Evolutionary conservation across 2,888 invertebrate species (phyloP).

Genomic region (Atethmia centrago): DNA sequence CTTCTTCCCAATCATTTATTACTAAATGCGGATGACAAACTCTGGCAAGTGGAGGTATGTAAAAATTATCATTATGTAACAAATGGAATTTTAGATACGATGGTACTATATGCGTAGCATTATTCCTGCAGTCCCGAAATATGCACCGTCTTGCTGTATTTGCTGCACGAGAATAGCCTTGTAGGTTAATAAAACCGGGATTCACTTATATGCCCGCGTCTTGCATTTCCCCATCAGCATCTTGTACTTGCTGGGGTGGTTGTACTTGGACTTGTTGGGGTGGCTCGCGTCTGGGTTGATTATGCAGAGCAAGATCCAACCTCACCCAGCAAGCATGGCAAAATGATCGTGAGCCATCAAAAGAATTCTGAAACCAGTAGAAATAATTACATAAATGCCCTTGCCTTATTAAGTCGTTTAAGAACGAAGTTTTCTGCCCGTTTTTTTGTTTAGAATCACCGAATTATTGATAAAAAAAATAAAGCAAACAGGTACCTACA

Average conservation of each 20-base stretch:
- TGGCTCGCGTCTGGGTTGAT: neutral
- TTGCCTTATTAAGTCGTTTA: no score
- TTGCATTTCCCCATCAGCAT: neutral
- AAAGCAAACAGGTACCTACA: no score
- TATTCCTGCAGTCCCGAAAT: neutral
- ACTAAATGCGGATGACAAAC: neutral
- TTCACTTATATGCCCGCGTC: neutral
- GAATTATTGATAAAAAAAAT: no score
- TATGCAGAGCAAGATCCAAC: neutral
- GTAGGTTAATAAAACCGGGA: neutral
- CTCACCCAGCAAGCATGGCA: constrained; percentile 32
- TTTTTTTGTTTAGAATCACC: no score
- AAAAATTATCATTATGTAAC: neutral
- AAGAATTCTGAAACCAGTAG: neutral
- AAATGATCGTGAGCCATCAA: constrained; percentile 26
- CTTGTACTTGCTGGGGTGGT: neutral
- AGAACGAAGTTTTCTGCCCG: no score
- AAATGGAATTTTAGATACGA: neutral
- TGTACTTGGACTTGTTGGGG: neutral
- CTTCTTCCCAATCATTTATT: neutral
- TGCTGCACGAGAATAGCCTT: neutral
- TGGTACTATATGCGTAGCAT: neutral
- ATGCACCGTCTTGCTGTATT: neutral
- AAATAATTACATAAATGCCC: no score
- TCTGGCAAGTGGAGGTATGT: neutral